phyloP scores from a whole-genome alignment of 2,888 invertebrate genomes.

The Hypomecis atomaria region DNA sequence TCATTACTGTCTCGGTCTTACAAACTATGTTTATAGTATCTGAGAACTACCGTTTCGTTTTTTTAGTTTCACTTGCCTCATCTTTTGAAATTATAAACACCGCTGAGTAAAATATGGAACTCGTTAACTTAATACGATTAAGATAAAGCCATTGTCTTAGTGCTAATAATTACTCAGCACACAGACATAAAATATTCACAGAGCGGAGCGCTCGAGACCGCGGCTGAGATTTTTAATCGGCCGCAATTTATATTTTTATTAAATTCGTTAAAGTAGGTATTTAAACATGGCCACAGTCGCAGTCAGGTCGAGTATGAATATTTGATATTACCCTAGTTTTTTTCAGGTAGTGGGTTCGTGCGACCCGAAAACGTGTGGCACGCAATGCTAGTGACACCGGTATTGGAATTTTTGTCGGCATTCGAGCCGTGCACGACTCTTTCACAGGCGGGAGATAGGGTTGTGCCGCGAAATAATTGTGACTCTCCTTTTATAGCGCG shows the following conservation, averaged over 20 bases:
- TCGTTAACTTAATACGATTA: conserved; percentile 50
- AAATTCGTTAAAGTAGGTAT: conserved; percentile 40
- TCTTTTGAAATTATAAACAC: conserved; percentile 38
- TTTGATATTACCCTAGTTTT: conserved; percentile 66
- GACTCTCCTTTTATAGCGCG: conserved; percentile 57
- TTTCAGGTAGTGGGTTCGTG: conserved; percentile 64
- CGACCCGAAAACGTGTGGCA: conserved; percentile 72
- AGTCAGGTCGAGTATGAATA: conserved; percentile 54
- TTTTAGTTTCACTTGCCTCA: conserved; percentile 26
- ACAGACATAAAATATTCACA: conserved; percentile 26
- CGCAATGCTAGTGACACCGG: conserved; percentile 63
- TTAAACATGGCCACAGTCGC: conserved; percentile 15
- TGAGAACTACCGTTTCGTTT: conserved; percentile 37
- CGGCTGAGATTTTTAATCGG: conserved; percentile 26
- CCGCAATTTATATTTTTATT: conserved; percentile 38
- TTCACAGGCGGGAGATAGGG: conserved; percentile 54
- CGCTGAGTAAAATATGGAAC: conserved; percentile 45
- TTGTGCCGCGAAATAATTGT: conserved; percentile 62
- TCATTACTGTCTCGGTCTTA: conserved; percentile 39
- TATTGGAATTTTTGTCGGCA: conserved; percentile 68
- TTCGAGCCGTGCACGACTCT: conserved; percentile 58
- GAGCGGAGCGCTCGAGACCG: conserved; percentile 16
- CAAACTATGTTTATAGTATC: conserved; percentile 22
- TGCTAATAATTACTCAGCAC: conserved; percentile 40
- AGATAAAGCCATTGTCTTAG: conserved; percentile 38